Evolutionary conservation across 2,797 vertebrate species (phyloP).

Genomic region (Knipowitschia caucasica): DNA sequence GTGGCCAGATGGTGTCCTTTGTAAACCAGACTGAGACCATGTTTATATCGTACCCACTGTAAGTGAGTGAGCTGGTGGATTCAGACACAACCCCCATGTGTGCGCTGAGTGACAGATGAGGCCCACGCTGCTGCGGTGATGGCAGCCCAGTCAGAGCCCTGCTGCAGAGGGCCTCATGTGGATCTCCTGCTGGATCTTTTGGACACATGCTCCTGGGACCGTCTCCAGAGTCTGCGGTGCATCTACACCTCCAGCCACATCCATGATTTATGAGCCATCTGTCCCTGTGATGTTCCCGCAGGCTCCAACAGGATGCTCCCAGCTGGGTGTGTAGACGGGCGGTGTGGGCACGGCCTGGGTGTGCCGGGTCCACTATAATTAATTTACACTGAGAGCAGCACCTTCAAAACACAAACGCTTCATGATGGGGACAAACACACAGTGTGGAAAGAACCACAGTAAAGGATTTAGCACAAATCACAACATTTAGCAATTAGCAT

Average conservation of each 20-base stretch:
- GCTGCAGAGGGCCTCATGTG: slow-evolving; percentile 43
- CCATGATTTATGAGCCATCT: slow-evolving; percentile 83
- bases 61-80: slow-evolving; percentile 1
- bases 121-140: slow-evolving; percentile 33
- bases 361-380: slow-evolving; percentile 77
- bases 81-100: slow-evolving; percentile 1
- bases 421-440: neutral
- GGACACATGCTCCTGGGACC: slow-evolving; percentile 57
- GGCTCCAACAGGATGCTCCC: slow-evolving; percentile 75
- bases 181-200: slow-evolving; percentile 49
- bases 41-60: neutral
- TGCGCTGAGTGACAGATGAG: slow-evolving; percentile 14
- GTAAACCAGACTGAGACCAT: slow-evolving; percentile 14
- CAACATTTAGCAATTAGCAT: neutral
- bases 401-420: slow-evolving; percentile 8
- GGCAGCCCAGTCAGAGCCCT: slow-evolving; percentile 36
- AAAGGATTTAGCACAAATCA: too few relatives aligned
- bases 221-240: slow-evolving; percentile 69
- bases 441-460: too few relatives aligned
- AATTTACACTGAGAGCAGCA: slow-evolving; percentile 73
- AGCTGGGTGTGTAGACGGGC: slow-evolving; percentile 65
- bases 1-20: slow-evolving; percentile 22
- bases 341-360: slow-evolving; percentile 63
- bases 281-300: slow-evolving; percentile 77
- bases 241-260: slow-evolving; percentile 63